These are phyloP conservation scores for Forficula auricularia DNA, from an alignment of 1,140 invertebrate species.

Conservation along the genomic window DNA sequence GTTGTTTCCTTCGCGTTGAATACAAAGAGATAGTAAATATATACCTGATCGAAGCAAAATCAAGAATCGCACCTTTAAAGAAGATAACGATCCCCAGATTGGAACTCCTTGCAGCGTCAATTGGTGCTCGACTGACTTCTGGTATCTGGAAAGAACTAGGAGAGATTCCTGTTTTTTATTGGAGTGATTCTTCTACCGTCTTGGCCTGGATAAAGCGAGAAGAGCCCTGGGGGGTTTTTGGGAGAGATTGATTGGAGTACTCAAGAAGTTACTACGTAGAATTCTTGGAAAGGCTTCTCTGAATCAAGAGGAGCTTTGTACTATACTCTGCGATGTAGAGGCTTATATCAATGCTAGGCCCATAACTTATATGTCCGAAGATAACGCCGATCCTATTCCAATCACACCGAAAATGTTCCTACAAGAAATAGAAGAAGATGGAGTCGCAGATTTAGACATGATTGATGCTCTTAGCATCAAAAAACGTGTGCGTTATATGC, in stretches of 20 bases:
- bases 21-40: constrained; percentile 4
- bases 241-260: constrained; percentile 12
- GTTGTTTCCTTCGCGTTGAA: constrained; percentile 16
- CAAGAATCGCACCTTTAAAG: constrained; percentile 19
- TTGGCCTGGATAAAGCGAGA: constrained; percentile 18
- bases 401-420: too few relatives aligned
- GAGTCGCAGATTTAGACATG: too few relatives aligned
- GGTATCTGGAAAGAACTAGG: constrained; percentile 10
- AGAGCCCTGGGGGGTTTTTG: constrained; percentile 15
- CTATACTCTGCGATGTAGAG: too few relatives aligned
- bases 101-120: constrained; percentile 21
- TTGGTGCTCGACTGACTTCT: constrained; percentile 18
- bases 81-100: constrained; percentile 19
- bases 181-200: constrained; percentile 21
- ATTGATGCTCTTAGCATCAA: too few relatives aligned
- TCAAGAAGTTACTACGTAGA: too few relatives aligned
- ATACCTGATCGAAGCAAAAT: constrained; percentile 19
- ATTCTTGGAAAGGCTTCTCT: too few relatives aligned
- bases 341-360: too few relatives aligned
- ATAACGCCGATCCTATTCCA: too few relatives aligned
- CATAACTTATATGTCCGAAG: too few relatives aligned
- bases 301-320: too few relatives aligned
- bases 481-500: too few relatives aligned
- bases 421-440: too few relatives aligned
- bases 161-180: constrained; percentile 10